Percentiles rank a stretch among this genome's conserved stretches.
phyloP scores from a whole-genome alignment of 2,797 vertebrate species.

The Onychomys leucogaster region DNA sequence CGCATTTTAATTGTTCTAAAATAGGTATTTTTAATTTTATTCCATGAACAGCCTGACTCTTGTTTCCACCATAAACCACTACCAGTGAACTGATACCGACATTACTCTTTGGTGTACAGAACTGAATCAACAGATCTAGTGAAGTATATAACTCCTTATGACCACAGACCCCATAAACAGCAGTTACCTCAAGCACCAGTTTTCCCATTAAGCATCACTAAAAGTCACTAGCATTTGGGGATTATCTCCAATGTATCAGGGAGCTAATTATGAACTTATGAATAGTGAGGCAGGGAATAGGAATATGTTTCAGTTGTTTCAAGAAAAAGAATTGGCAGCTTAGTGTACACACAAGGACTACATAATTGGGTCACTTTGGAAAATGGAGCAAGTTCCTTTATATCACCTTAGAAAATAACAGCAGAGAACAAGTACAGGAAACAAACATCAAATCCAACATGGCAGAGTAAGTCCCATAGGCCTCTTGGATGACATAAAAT shows the following conservation, averaged over 20 bases:
- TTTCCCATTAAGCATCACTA: slow-evolving; percentile 37
- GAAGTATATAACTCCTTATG: slow-evolving; percentile 36
- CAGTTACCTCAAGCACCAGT: not conserved
- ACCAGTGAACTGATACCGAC: slow-evolving; percentile 39
- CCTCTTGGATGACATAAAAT: not conserved
- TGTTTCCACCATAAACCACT: not conserved
- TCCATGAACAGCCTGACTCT: not conserved
- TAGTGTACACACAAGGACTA: not conserved
- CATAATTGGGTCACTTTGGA: slow-evolving; percentile 34
- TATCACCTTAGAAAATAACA: slow-evolving; percentile 44
- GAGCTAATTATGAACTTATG: not conserved
- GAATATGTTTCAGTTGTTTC: slow-evolving; percentile 35
- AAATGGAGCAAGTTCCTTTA: slow-evolving; percentile 24
- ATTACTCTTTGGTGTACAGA: not conserved
- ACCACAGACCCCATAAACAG: slow-evolving; percentile 45
- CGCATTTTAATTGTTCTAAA: slow-evolving; percentile 56
- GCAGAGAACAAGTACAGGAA: not conserved
- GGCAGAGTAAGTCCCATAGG: not conserved
- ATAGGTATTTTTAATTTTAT: slow-evolving; percentile 13
- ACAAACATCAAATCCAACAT: not conserved
- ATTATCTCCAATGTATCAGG: not conserved
- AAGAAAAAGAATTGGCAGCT: slow-evolving; percentile 30
- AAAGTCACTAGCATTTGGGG: not conserved
- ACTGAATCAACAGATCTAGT: not conserved
- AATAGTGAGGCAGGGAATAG: not conserved